phyloP scores from a whole-genome alignment of 92 coral and sea anemone genomes.

The Actinernus sp. region DNA sequence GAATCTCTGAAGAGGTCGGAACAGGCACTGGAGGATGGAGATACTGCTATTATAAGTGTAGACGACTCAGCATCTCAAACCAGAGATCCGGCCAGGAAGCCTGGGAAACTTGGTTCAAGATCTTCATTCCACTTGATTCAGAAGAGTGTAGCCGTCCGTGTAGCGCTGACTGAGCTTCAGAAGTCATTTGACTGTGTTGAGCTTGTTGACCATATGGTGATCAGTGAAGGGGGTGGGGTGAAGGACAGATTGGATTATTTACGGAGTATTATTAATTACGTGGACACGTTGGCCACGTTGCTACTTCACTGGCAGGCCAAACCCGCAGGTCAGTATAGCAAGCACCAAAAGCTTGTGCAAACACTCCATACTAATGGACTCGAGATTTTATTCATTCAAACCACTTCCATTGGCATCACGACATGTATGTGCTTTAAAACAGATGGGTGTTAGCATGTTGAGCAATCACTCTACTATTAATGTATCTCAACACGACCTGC shows the following conservation, averaged over 20 bases:
- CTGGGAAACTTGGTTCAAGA: conserved; percentile 24
- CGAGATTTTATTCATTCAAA: too few relatives aligned
- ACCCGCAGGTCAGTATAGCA: conserved; percentile 61
- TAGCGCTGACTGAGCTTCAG: conserved; percentile 84
- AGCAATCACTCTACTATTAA: too few relatives aligned
- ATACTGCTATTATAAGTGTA: conserved; percentile 55
- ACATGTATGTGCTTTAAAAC: too few relatives aligned
- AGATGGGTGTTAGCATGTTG: too few relatives aligned
- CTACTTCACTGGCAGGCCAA: conserved; percentile 82
- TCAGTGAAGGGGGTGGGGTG: conserved; percentile 34
- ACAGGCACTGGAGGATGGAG: conserved; percentile 88
- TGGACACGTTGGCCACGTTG: conserved; percentile 77
- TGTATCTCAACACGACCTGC: too few relatives aligned
- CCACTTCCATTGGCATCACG: too few relatives aligned
- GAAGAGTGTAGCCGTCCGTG: conserved; percentile 74
- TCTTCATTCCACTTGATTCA: conserved; percentile 58
- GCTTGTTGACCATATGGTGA: conserved; percentile 29
- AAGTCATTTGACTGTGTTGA: conserved; percentile 70
- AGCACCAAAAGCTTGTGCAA: too few relatives aligned
- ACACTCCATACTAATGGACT: too few relatives aligned
- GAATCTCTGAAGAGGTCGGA: conserved; percentile 69
- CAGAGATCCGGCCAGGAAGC: background rate
- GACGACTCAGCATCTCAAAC: conserved; percentile 27
- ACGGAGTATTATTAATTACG: conserved; percentile 76
- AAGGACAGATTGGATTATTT: conserved; percentile 82